These are phyloP conservation scores for Drosophila lini DNA, from an alignment of 1,140 invertebrate genomes.

Conservation along the genomic window DNA sequence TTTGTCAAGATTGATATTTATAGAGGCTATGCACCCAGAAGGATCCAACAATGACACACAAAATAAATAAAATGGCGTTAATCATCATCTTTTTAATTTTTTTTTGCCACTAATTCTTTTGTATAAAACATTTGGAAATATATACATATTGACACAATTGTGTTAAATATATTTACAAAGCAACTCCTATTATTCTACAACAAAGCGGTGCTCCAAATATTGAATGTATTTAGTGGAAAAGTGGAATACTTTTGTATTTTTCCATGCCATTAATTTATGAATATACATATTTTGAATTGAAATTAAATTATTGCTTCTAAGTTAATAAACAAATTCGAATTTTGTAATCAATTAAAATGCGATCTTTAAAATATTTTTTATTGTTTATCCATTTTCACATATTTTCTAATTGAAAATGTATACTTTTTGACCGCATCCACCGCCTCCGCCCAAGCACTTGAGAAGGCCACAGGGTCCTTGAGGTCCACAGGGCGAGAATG, in stretches of 20 bases:
- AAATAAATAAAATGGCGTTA: not conserved
- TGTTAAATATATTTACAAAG: not conserved
- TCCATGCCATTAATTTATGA: too few species aligned
- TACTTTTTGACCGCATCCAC: slow-evolving; percentile 5
- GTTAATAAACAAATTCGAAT: not conserved
- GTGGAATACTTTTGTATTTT: not conserved
- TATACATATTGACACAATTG: not conserved
- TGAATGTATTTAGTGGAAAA: not conserved
- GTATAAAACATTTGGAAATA: too few species aligned
- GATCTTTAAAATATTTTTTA: not conserved
- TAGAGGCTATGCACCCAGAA: fast-evolving
- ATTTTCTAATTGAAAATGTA: slow-evolving; percentile 5
- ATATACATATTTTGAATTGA: not conserved
- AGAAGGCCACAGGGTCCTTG: slow-evolving; percentile 5
- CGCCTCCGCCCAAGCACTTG: slow-evolving; percentile 1
- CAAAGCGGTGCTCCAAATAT: not conserved
- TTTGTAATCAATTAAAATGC: not conserved
- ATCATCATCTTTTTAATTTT: too few species aligned
- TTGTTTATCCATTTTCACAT: not conserved
- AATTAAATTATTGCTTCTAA: not conserved
- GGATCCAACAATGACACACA: not conserved
- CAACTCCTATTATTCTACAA: not conserved
- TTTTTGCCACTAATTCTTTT: not conserved
- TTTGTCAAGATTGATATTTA: not conserved
- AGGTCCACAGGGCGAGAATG: not conserved